Percentiles rank a stretch among this genome's conserved stretches.
phyloP scores from a whole-genome alignment of 2,113 vertebrate species.

The Galbula dea region DNA sequence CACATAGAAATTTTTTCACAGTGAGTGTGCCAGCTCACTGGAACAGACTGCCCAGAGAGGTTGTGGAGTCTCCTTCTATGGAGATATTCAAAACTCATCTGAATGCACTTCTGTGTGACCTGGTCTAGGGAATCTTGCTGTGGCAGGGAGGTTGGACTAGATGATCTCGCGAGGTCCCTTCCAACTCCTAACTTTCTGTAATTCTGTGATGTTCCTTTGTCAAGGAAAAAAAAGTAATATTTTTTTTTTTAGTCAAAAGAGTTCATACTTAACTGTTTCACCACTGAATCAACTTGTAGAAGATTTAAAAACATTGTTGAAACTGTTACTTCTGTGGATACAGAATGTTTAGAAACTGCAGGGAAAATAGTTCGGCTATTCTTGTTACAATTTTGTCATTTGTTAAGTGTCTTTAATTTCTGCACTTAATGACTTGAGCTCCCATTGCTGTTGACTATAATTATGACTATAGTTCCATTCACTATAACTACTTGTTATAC shows the following conservation, averaged over 20 bases:
- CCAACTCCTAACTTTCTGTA: too few relatives aligned
- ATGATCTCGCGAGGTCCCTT: too few relatives aligned
- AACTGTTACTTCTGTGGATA: background rate
- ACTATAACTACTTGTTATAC: too few relatives aligned
- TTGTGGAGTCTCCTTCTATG: too few relatives aligned
- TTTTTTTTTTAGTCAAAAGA: background rate
- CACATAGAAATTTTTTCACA: too few relatives aligned
- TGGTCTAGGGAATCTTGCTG: too few relatives aligned
- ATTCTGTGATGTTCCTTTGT: background rate
- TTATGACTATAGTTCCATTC: too few relatives aligned
- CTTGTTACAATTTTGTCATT: background rate
- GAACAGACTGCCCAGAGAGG: too few relatives aligned
- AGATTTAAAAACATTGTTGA: background rate
- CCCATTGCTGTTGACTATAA: background rate
- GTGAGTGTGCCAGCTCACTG: too few relatives aligned
- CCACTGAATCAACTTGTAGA: background rate
- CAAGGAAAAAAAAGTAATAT: background rate
- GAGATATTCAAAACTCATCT: too few relatives aligned
- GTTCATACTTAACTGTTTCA: background rate
- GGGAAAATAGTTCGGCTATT: background rate
- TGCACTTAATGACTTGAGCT: background rate
- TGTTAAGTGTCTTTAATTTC: background rate
- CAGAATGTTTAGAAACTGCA: background rate
- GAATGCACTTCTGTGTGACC: too few relatives aligned
- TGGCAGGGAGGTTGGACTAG: too few relatives aligned